Evolutionary conservation across 2,888 invertebrate genomes (phyloP).

Genomic region (Chelonus formosanus): DNA sequence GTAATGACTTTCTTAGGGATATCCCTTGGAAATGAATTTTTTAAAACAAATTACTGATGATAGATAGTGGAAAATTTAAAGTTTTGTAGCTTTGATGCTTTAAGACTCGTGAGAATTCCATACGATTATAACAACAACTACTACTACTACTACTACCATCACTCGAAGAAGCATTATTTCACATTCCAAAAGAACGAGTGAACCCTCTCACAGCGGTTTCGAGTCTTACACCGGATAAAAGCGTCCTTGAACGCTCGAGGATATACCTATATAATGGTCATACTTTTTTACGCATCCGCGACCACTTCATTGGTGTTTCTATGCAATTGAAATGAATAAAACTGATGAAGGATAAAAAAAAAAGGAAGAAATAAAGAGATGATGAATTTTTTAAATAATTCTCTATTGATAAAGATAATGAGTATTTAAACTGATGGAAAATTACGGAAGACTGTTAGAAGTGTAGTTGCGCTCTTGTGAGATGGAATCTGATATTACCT

Average conservation of each 20-base stretch:
- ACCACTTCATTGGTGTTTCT: slow-evolving; percentile 16
- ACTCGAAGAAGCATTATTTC: slow-evolving; percentile 3
- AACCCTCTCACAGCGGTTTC: not conserved
- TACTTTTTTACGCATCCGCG: slow-evolving; percentile 15
- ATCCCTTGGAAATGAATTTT: too few species aligned
- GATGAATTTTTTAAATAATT: not conserved
- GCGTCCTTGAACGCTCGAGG: slow-evolving; percentile 2
- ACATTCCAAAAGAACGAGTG: slow-evolving; percentile 3
- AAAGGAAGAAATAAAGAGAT: slow-evolving; percentile 5
- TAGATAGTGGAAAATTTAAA: not conserved
- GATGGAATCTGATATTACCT: slow-evolving; percentile 60
- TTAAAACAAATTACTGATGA: too few species aligned
- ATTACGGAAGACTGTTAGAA: slow-evolving; percentile 52
- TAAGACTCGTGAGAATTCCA: slow-evolving; percentile 10
- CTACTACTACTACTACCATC: too few species aligned
- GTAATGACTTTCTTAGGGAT: too few species aligned
- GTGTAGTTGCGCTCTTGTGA: slow-evolving; percentile 44
- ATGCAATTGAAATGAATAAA: slow-evolving; percentile 10
- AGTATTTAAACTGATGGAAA: not conserved
- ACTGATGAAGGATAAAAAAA: slow-evolving; percentile 9
- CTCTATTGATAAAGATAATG: too few species aligned
- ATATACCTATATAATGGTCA: not conserved
- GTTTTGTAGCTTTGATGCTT: not conserved
- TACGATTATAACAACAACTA: not conserved
- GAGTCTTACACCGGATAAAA: not conserved